phyloP scores from a whole-genome alignment of 2,888 invertebrate genomes.

The Microctonus aethiopoides region DNA sequence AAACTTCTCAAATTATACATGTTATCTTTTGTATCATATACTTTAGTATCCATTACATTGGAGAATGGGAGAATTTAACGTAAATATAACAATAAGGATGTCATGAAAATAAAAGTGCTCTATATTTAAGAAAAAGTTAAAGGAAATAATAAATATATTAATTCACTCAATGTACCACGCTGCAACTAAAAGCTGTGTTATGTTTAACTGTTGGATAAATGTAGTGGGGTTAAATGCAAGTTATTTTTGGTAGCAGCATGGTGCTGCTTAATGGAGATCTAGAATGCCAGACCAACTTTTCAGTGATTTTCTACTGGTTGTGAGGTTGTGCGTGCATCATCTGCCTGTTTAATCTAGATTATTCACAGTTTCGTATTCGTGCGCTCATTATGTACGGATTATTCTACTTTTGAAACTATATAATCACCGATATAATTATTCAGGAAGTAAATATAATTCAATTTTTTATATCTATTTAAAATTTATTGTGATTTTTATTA shows the following conservation, averaged over 20 bases:
- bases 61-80: no score
- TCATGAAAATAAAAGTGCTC: neutral
- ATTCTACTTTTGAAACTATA: neutral
- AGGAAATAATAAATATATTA: no score
- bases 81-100: no score
- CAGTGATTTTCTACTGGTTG: constrained; percentile 48
- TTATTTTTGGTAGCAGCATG: constrained; percentile 60
- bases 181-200: constrained; percentile 3
- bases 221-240: constrained; percentile 49
- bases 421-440: neutral
- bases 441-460: no score
- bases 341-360: neutral
- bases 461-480: no score
- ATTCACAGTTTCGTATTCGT: neutral
- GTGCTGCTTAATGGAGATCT: constrained; percentile 45
- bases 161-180: no score
- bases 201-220: constrained; percentile 32
- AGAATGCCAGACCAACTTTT: constrained; percentile 49
- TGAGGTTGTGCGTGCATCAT: constrained; percentile 34
- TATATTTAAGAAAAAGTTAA: no score
- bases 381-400: constrained; percentile 19
- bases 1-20: no score
- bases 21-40: no score
- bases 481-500: no score
- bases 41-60: no score